phyloP scores from a whole-genome alignment of 2,113 vertebrate genomes.

The Hystrix cristata region DNA sequence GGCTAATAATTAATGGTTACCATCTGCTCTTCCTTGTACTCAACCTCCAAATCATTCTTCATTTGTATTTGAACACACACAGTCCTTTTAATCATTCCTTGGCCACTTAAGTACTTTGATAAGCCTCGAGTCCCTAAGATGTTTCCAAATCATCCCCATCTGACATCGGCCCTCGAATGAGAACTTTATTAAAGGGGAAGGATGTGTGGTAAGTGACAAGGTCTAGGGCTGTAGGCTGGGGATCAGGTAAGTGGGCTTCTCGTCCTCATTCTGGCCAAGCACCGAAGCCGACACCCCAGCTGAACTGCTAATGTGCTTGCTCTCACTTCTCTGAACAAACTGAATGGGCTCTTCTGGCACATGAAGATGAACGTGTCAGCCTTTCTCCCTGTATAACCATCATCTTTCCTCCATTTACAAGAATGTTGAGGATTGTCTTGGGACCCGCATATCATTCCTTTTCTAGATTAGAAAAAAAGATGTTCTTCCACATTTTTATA shows the following conservation, averaged over 20 bases:
- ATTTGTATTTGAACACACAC: slow-evolving; percentile 76
- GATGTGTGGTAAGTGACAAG: slow-evolving; percentile 14
- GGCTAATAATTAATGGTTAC: slow-evolving; percentile 83
- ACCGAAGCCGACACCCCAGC: background rate
- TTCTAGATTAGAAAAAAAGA: background rate
- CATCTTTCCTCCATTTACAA: slow-evolving; percentile 1
- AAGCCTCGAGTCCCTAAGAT: slow-evolving; percentile 70
- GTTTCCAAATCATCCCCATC: slow-evolving; percentile 78
- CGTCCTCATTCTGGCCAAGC: background rate
- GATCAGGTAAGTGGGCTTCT: background rate
- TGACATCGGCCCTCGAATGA: slow-evolving; percentile 64
- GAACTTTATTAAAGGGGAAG: slow-evolving; percentile 64
- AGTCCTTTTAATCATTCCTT: slow-evolving; percentile 83
- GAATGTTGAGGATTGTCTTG: background rate
- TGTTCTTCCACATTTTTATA: background rate
- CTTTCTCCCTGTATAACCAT: background rate
- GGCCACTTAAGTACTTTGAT: slow-evolving; percentile 78
- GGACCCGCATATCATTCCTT: background rate
- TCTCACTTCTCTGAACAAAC: background rate
- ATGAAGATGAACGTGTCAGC: background rate
- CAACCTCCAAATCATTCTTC: slow-evolving; percentile 76
- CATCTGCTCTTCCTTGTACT: slow-evolving; percentile 72
- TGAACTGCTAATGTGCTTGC: background rate
- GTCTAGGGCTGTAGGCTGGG: background rate
- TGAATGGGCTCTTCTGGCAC: background rate